Evolutionary conservation across 1,140 invertebrate species (phyloP).

Genomic region (Probaryconus sp.): DNA sequence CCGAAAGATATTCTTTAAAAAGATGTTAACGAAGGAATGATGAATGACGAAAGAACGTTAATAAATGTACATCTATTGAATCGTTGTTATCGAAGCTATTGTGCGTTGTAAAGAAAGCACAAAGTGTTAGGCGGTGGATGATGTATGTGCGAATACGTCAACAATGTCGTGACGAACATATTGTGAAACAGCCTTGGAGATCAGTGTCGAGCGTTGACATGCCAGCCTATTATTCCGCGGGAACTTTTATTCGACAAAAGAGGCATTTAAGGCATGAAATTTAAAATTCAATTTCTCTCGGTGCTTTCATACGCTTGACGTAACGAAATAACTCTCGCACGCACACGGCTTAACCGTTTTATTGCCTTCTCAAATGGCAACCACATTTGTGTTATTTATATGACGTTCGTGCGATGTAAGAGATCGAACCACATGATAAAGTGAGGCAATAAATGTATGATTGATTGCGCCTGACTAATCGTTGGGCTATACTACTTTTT

Average conservation of each 20-base stretch:
- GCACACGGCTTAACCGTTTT: slow-evolving; percentile 2
- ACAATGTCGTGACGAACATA: background rate
- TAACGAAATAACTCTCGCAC: background rate
- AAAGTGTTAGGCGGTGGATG: background rate
- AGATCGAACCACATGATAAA: slow-evolving; percentile 5
- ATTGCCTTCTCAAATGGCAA: slow-evolving; percentile 30
- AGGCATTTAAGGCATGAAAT: slow-evolving; percentile 60
- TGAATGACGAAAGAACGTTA: too few relatives aligned
- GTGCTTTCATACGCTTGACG: slow-evolving; percentile 4
- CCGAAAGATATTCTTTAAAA: too few relatives aligned
- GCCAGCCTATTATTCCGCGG: slow-evolving; percentile 59
- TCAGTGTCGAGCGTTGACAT: slow-evolving; percentile 44
- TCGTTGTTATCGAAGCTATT: background rate
- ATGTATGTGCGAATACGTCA: background rate
- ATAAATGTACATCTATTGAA: too few relatives aligned
- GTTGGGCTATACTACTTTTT: background rate
- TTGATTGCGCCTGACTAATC: background rate
- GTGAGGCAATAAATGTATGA: background rate
- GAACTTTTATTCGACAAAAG: slow-evolving; percentile 64
- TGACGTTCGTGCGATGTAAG: slow-evolving; percentile 24
- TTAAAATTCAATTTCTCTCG: slow-evolving; percentile 64
- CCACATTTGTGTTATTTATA: slow-evolving; percentile 8
- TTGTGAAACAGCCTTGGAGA: background rate
- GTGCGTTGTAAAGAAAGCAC: background rate
- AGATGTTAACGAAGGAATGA: too few relatives aligned